Base-by-base conservation (phyloP, 1,140 invertebrate genomes). In the Agraylea sexmaculata region DNA sequence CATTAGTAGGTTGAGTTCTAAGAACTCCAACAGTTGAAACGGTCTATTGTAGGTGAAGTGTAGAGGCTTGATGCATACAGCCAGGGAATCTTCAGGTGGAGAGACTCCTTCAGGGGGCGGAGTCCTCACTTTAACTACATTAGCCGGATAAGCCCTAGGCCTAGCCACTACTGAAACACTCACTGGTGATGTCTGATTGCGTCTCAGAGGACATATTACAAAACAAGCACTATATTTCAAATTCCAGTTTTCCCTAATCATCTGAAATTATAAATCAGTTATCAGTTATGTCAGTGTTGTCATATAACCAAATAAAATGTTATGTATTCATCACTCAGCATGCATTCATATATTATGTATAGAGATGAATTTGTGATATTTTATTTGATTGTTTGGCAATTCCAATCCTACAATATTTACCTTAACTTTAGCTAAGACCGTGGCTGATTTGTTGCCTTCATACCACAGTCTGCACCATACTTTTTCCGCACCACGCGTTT, bases 201-300 rank as follows among this genome's bases (percentile, higher is more conserved):
- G 46, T 42, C 62, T 56, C 25, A 89, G 59, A 3, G 83, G 77
- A 51, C 88, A 92, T 25, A 90, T 69, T 2, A 94, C 73, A 56
- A 92, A 93, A 46, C 80, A 85, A 6, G 88, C 89, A 51, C 86
- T 91, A 61, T 90, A 94, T 54, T 88, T 88, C 2, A 92, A 62
- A 58, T 90, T 92, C 88, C 88, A 94, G 59, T 92, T 91, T 60
- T 94, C 89, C 18, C 87, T 68, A 20, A 93, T 92, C 1, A 83
- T 73, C 74, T 83, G 45, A 33, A 61, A 53, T 42, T 37, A 46
- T 12, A 15, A 28, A 19, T 19, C 5, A 42, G 16, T 5, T 6
- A n/a, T 25, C 6, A 25, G 6, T 25, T 25, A n/a, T 25, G 6
- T n/a, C 7, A 4, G 39, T 1, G n/a, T 10, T 17, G 39, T 10